Conservation (phyloP, 2,888 invertebrate genomes). For the Eupithecia subfuscata region DNA sequence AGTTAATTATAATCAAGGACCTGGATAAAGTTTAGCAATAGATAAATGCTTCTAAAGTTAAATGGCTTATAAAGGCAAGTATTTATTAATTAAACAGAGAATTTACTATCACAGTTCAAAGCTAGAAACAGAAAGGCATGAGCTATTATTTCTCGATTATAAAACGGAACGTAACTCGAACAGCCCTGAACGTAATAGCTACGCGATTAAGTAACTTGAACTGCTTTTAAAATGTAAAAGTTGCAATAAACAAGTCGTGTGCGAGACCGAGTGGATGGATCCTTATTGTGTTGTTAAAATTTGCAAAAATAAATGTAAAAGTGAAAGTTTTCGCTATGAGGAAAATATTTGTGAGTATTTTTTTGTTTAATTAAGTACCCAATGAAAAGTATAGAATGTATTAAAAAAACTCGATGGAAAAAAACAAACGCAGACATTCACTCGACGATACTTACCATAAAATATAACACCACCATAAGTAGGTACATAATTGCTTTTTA, state of each 20-base stretch:
- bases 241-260: conserved; percentile 62
- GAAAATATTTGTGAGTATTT: conserved; percentile 59
- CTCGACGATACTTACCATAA: no score
- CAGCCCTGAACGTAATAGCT: conserved; percentile 41
- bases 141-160: neutral
- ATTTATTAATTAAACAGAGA: no score
- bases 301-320: neutral
- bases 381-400: neutral
- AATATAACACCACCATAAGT: no score
- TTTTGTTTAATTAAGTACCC: conserved; percentile 2
- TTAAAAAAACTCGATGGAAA: neutral
- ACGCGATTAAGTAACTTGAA: conserved; percentile 55
- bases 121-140: neutral
- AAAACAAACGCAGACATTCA: neutral
- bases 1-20: no score
- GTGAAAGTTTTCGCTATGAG: conserved; percentile 46
- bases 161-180: conserved; percentile 15
- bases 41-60: no score
- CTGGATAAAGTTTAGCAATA: no score
- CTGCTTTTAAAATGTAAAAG: conserved; percentile 74
- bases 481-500: no score
- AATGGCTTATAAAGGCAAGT: no score
- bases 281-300: conserved; percentile 3
- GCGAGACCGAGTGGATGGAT: conserved; percentile 34
- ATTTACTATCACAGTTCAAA: no score